These are phyloP conservation scores for Homalodisca vitripennis DNA, from an alignment of 1,140 invertebrate genomes.

Conservation along the genomic window DNA sequence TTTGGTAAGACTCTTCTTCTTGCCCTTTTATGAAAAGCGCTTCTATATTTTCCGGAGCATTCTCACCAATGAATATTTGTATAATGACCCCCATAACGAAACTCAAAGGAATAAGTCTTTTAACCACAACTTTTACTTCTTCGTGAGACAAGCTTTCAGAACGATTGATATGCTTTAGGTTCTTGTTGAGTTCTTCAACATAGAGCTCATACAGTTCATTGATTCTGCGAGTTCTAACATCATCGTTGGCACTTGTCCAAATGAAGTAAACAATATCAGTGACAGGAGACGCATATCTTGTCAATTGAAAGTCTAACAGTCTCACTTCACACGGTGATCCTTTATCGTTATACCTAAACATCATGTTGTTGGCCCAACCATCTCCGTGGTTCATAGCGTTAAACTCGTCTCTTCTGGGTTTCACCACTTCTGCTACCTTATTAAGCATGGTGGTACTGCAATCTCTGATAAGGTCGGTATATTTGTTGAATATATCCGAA, in stretches of 20 bases:
- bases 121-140: background rate
- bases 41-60: no score
- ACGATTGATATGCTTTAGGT: background rate
- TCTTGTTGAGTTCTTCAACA: background rate
- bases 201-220: conserved; percentile 3
- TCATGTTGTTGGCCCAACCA: conserved; percentile 64
- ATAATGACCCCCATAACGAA: background rate
- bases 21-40: no score
- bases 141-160: background rate
- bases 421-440: no score
- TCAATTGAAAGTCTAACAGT: conserved; percentile 64
- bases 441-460: no score
- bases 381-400: conserved; percentile 64
- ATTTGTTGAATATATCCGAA: background rate
- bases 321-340: conserved; percentile 52
- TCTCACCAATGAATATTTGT: no score
- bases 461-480: background rate
- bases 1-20: no score
- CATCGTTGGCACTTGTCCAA: conserved; percentile 50
- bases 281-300: conserved; percentile 52
- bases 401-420: no score
- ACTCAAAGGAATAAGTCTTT: background rate
- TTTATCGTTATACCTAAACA: conserved; percentile 57
- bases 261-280: conserved; percentile 60
- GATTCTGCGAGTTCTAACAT: background rate